Conservation (phyloP, 2,113 vertebrate genomes). For the Salvelinus fontinalis region DNA sequence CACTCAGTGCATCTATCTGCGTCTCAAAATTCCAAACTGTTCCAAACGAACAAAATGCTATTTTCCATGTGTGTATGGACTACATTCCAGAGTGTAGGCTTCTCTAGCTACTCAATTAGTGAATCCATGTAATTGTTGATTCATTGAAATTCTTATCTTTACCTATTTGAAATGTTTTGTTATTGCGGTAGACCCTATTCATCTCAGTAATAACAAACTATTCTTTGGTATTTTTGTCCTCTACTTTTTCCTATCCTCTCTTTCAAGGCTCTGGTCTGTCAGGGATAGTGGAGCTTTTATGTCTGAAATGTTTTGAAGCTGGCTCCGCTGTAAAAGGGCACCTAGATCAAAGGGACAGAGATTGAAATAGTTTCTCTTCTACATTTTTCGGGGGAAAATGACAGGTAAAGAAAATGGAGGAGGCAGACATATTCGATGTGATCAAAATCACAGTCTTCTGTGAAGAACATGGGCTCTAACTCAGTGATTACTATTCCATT, state of each 20-base stretch:
- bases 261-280: conserved; percentile 11
- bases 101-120: too few relatives aligned
- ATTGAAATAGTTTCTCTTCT: conserved; percentile 46
- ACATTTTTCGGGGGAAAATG: conserved; percentile 1
- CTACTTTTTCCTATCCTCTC: neutral
- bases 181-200: too few relatives aligned
- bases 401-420: neutral
- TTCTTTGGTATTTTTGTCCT: neutral
- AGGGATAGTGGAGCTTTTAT: conserved; percentile 19
- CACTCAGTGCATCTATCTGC: too few relatives aligned
- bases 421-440: neutral
- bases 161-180: too few relatives aligned
- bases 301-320: conserved; percentile 33
- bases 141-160: too few relatives aligned
- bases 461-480: neutral
- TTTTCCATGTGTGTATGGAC: too few relatives aligned
- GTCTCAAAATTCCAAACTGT: too few relatives aligned
- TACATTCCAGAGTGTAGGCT: too few relatives aligned
- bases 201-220: too few relatives aligned
- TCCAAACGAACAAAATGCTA: too few relatives aligned
- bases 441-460: neutral
- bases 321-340: neutral
- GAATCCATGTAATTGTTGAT: too few relatives aligned
- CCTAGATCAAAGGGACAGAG: conserved; percentile 20
- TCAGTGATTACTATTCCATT: neutral